phyloP scores from a whole-genome alignment of 2,888 invertebrate genomes.

The Caenorhabditis japonica region DNA sequence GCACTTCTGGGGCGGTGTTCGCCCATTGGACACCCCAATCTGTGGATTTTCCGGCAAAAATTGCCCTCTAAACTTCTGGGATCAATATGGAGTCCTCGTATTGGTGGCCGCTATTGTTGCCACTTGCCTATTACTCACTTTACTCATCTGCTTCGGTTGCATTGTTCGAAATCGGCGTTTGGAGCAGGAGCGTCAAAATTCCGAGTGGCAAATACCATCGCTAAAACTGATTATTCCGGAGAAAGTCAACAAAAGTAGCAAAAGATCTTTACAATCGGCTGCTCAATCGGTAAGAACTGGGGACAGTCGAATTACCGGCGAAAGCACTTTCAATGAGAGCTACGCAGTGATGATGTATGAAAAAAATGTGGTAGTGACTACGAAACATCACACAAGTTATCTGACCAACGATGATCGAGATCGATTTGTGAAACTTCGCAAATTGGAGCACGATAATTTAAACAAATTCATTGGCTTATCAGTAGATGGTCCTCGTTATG shows the following conservation, averaged over 20 bases:
- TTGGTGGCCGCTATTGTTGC: slow-evolving; percentile 39
- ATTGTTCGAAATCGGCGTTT: slow-evolving; percentile 22
- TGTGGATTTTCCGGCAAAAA: slow-evolving; percentile 54
- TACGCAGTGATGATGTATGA: slow-evolving; percentile 28
- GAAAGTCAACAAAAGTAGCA: slow-evolving; percentile 9
- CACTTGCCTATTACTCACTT: slow-evolving; percentile 11
- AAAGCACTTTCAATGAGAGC: slow-evolving; percentile 14
- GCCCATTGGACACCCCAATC: slow-evolving; percentile 51
- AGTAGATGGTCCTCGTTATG: slow-evolving; percentile 61
- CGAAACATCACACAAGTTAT: slow-evolving; percentile 20
- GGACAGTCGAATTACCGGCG: slow-evolving; percentile 22
- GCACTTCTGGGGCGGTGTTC: slow-evolving; percentile 30
- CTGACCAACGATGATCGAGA: slow-evolving; percentile 32
- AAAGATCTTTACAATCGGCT: slow-evolving; percentile 22
- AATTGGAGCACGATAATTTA: slow-evolving; percentile 30
- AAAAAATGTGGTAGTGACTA: slow-evolving; percentile 50
- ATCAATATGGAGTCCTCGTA: slow-evolving; percentile 50
- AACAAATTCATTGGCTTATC: slow-evolving; percentile 73
- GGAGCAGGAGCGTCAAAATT: slow-evolving; percentile 50
- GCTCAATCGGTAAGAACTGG: slow-evolving; percentile 16
- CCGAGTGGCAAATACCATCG: slow-evolving; percentile 60
- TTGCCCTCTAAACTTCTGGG: slow-evolving; percentile 56
- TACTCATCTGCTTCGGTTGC: slow-evolving; percentile 4
- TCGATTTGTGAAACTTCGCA: slow-evolving; percentile 24
- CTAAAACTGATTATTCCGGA: slow-evolving; percentile 25